These are phyloP conservation scores for Tenebrio molitor DNA, from an alignment of 1,140 invertebrate genomes.

Conservation along the genomic window DNA sequence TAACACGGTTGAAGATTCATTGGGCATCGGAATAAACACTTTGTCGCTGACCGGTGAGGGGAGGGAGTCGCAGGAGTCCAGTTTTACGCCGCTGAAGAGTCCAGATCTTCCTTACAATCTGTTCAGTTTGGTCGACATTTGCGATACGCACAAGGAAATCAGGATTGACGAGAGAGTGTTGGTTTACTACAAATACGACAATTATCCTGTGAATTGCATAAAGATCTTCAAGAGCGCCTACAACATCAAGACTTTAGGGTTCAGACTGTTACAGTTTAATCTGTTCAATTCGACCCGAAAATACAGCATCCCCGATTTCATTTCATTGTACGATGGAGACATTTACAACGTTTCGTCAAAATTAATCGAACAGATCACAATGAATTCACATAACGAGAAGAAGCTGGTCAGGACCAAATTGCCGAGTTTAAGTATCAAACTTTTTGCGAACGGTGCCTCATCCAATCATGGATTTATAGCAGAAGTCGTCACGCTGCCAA, in stretches of 20 bases:
- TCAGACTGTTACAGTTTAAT: conserved; percentile 93
- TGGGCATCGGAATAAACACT: conserved; percentile 91
- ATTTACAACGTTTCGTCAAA: conserved; percentile 88
- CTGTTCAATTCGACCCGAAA: conserved; percentile 89
- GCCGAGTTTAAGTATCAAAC: conserved; percentile 88
- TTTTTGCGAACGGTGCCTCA: conserved; percentile 95
- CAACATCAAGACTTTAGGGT: conserved; percentile 88
- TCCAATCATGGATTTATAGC: conserved; percentile 97
- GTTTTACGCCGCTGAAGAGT: conserved; percentile 85
- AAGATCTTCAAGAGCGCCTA: conserved; percentile 94
- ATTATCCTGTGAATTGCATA: conserved; percentile 95
- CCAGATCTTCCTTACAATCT: conserved; percentile 93
- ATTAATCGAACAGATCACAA: conserved; percentile 79
- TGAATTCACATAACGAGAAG: conserved; percentile 78
- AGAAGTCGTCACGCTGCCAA: conserved; percentile 95
- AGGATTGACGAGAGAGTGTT: conserved; percentile 91
- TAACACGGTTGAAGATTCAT: conserved; percentile 83
- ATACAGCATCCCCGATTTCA: conserved; percentile 84
- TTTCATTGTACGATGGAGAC: conserved; percentile 93
- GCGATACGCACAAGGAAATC: conserved; percentile 94
- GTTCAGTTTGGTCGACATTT: conserved; percentile 97
- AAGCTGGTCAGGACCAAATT: conserved; percentile 81
- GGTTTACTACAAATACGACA: conserved; percentile 98
- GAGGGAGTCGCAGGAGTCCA: conserved; percentile 87
- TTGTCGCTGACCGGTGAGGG: conserved; percentile 94